These are phyloP conservation scores for Colinus virginianus DNA, from an alignment of 2,113 vertebrate species.

Conservation along the genomic window DNA sequence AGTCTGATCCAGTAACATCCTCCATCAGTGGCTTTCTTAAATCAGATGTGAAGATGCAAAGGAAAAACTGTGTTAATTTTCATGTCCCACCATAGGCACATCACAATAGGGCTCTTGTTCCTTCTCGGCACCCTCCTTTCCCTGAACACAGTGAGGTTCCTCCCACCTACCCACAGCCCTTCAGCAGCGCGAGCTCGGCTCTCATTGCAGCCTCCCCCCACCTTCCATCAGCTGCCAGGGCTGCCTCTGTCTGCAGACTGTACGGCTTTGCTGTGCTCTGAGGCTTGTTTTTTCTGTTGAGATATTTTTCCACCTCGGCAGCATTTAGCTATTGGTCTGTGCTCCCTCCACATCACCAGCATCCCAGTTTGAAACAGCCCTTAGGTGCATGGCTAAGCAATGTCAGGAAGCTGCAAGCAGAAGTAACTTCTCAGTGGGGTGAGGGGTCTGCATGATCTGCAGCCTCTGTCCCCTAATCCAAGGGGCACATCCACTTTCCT, in stretches of 20 bases:
- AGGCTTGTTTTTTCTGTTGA: neutral
- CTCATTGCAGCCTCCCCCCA: neutral
- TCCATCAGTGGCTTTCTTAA: neutral
- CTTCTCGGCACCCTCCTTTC: neutral
- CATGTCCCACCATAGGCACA: neutral
- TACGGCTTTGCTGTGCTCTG: neutral
- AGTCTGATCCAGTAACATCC: neutral
- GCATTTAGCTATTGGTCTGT: neutral
- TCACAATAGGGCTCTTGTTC: constrained; percentile 45
- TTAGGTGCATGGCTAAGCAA: neutral
- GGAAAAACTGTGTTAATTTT: neutral
- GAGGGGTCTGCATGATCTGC: neutral
- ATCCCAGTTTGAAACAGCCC: neutral
- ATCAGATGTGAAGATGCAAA: neutral
- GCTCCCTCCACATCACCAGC: neutral
- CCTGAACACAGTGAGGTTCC: neutral
- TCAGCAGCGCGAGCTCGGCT: constrained; percentile 16
- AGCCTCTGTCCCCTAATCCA: neutral
- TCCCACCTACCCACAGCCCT: constrained; percentile 62
- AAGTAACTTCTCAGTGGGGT: neutral
- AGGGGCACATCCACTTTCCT: neutral
- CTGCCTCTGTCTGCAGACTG: constrained; percentile 18
- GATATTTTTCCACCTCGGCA: rapidly evolving
- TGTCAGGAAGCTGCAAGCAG: neutral
- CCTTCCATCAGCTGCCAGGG: constrained; percentile 26